Conservation (phyloP, 2,113 vertebrate genomes). For the Phaethon lepturus region DNA sequence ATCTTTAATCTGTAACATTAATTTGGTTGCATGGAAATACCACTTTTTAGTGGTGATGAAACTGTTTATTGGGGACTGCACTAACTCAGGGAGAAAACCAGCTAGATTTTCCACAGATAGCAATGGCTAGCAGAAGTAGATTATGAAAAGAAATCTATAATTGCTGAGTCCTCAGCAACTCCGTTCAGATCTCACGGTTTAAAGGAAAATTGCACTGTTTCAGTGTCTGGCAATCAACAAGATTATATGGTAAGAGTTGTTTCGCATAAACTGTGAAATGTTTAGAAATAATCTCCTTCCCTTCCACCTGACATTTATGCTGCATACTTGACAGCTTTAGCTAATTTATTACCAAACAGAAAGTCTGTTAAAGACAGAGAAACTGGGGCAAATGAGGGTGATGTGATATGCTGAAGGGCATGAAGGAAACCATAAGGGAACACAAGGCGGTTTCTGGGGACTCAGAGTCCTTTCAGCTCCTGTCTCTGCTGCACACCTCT, state of each 20-base stretch:
- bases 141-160: conserved; percentile 31
- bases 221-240: conserved; percentile 11
- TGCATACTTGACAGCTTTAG: background rate
- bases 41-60: background rate
- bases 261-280: background rate
- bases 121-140: background rate
- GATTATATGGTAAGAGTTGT: background rate
- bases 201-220: conserved; percentile 20
- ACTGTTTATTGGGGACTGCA: background rate
- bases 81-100: background rate
- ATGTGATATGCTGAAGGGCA: background rate
- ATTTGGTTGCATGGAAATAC: conserved; percentile 11
- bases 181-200: background rate
- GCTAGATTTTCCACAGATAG: background rate
- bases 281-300: conserved; percentile 29
- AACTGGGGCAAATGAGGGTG: background rate
- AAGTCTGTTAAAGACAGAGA: background rate
- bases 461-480: background rate
- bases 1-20: background rate
- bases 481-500: rapidly evolving
- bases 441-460: background rate
- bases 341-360: background rate
- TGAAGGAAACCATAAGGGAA: background rate
- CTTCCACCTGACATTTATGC: background rate
- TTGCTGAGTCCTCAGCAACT: background rate